These are phyloP conservation scores for Lamproptera curius DNA, from an alignment of 2,888 invertebrate species.

Conservation along the genomic window DNA sequence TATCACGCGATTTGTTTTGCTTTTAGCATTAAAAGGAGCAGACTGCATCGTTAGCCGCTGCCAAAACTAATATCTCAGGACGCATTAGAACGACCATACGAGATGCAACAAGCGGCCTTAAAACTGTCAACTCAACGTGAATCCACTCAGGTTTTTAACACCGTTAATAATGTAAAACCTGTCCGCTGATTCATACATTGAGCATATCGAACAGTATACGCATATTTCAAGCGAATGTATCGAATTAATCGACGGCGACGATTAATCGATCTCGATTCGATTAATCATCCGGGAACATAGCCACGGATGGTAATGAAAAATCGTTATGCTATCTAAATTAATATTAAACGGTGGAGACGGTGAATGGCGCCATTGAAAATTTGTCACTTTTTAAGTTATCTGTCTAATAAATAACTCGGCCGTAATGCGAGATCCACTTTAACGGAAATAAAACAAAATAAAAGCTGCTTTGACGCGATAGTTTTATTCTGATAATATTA, in stretches of 20 bases:
- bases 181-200: slow-evolving; percentile 18
- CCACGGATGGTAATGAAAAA: background rate
- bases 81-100: slow-evolving; percentile 17
- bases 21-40: slow-evolving; percentile 9
- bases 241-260: background rate
- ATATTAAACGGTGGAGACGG: no score
- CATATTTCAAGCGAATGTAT: background rate
- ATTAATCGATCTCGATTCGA: background rate
- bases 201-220: slow-evolving; percentile 14
- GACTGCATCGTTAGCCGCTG: slow-evolving; percentile 16
- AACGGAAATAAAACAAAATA: no score
- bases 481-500: no score
- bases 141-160: slow-evolving; percentile 17
- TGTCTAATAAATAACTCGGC: no score
- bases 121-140: slow-evolving; percentile 11
- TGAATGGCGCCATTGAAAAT: no score
- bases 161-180: slow-evolving; percentile 20
- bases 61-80: slow-evolving; percentile 18
- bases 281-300: background rate
- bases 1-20: background rate
- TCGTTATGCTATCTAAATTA: background rate
- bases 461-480: no score
- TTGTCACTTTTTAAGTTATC: background rate
- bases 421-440: no score
- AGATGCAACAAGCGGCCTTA: slow-evolving; percentile 9